Evolutionary conservation across 1,140 invertebrate genomes (phyloP).

Genomic region (Dinothrombium tinctorium): DNA sequence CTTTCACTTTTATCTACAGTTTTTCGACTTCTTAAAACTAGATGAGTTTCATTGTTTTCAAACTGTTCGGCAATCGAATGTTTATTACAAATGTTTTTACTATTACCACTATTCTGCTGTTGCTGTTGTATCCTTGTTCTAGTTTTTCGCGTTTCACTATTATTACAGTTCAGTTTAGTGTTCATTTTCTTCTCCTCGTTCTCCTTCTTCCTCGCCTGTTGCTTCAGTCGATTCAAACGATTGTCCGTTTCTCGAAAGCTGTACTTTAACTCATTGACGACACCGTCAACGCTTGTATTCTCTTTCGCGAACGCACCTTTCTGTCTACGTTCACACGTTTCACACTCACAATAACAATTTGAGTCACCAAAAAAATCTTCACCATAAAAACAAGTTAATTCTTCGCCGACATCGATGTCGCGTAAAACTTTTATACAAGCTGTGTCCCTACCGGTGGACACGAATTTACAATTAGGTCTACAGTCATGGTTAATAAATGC

Average conservation of each 20-base stretch:
- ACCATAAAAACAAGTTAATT: constrained; percentile 96
- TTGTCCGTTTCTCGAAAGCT: constrained; percentile 80
- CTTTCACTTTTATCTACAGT: too few species aligned
- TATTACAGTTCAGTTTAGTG: too few species aligned
- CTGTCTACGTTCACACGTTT: constrained; percentile 63
- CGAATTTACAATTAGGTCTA: constrained; percentile 86
- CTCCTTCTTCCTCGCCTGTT: constrained; percentile 13
- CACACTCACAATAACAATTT: constrained; percentile 89
- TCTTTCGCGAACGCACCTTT: constrained; percentile 9
- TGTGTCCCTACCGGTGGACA: constrained; percentile 79
- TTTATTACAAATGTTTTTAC: too few species aligned
- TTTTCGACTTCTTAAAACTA: too few species aligned
- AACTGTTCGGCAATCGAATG: too few species aligned
- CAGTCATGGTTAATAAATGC: constrained; percentile 99
- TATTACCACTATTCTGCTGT: too few species aligned
- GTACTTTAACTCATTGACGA: constrained; percentile 34
- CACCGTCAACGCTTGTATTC: not conserved
- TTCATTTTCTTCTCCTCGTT: constrained; percentile 9
- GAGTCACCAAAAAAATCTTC: constrained; percentile 95
- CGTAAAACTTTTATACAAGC: constrained; percentile 89
- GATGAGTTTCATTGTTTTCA: too few species aligned
- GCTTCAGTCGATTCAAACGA: constrained; percentile 64
- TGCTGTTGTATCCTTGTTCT: too few species aligned
- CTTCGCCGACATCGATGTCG: constrained; percentile 82
- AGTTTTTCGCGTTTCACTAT: too few species aligned